phyloP scores from a whole-genome alignment of 2,797 vertebrate species.

The Enoplosus armatus region DNA sequence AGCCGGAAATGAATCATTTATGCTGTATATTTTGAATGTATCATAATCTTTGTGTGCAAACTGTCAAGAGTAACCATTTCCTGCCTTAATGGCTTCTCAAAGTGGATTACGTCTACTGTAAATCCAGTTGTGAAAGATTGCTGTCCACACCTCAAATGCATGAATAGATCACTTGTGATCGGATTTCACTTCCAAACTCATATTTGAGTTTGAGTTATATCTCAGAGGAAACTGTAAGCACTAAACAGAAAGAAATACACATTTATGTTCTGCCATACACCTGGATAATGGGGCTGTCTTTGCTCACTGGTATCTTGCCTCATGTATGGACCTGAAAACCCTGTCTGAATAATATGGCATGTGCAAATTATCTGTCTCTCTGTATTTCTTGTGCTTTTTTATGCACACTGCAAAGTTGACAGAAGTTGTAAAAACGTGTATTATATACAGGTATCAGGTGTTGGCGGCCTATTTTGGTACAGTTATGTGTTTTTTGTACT shows the following conservation, averaged over 20 bases:
- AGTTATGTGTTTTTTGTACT: neutral
- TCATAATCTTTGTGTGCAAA: neutral
- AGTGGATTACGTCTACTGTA: neutral
- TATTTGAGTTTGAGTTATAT: neutral
- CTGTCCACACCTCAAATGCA: neutral
- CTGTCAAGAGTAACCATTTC: neutral
- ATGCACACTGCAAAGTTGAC: neutral
- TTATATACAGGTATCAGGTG: neutral
- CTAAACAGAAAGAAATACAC: neutral
- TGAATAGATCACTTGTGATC: neutral
- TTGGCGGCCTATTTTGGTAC: neutral
- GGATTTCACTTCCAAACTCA: neutral
- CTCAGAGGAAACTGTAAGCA: neutral
- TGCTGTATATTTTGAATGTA: neutral
- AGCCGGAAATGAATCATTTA: neutral
- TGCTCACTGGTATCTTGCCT: neutral
- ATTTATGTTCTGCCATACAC: neutral
- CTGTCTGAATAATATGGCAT: neutral
- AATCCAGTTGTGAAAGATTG: neutral
- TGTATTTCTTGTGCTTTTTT: neutral
- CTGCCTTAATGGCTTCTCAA: neutral
- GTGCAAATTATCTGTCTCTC: neutral
- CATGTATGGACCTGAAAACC: neutral
- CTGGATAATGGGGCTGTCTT: neutral
- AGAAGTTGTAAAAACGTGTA: neutral